These are phyloP conservation scores for Onchidella celtica DNA, from an alignment of 2,888 invertebrate genomes.

Conservation along the genomic window DNA sequence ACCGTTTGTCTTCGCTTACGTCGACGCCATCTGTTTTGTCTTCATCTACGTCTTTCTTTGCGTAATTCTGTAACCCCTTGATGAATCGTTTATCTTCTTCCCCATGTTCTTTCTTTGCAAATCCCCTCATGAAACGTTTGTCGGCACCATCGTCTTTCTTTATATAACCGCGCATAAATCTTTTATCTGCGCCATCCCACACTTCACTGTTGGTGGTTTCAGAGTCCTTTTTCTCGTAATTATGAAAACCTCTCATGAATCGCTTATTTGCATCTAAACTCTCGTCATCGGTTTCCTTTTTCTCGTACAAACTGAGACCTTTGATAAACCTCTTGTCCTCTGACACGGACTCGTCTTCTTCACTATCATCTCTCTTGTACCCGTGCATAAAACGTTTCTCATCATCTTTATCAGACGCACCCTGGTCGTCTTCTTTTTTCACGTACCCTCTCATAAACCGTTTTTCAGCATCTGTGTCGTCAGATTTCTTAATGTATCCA, in stretches of 20 bases:
- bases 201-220: neutral
- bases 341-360: neutral
- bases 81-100: conserved; percentile 23
- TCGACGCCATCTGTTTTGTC: no score
- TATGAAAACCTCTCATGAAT: conserved; percentile 1
- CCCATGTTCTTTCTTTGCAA: neutral
- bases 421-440: neutral
- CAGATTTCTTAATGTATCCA: conserved; percentile 10
- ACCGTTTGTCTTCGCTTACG: conserved; percentile 17
- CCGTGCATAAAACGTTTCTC: conserved; percentile 31
- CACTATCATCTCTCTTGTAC: neutral
- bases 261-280: neutral
- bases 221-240: neutral
- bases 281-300: neutral
- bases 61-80: conserved; percentile 24
- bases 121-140: conserved; percentile 23
- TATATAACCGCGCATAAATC: conserved; percentile 1
- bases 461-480: neutral
- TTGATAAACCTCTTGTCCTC: conserved; percentile 20
- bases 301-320: conserved; percentile 12
- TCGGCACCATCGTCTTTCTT: neutral
- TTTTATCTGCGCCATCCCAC: neutral
- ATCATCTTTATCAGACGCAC: neutral
- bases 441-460: conserved; percentile 1
- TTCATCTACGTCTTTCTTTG: conserved; percentile 12